Evolutionary conservation across 2,113 vertebrate species (phyloP), one percentile per base, ranked within the genome.

Genomic region (Trochalopteron elliotii): DNA sequence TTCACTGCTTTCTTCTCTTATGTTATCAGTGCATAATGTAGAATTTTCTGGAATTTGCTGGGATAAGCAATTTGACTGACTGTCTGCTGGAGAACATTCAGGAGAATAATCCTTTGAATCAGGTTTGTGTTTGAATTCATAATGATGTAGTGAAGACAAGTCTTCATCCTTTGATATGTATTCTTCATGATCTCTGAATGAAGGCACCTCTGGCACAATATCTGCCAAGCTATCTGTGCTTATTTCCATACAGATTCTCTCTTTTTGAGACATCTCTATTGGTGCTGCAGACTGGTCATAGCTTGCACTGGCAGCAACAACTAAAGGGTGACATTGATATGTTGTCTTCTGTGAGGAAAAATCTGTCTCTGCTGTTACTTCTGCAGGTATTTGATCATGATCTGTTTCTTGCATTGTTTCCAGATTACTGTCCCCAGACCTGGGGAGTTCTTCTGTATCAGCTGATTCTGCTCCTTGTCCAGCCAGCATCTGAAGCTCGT

Each of bases 181-280:
- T 28, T 92, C 92, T 42, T 95, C 78, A 22, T 50, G 50, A 50
- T 96, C 96, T 64, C 86, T 93, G 77, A 71, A 94, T 1, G 90
- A 96, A 25, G 97, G 93, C 69, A 90, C 92, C 45, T 97, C 97
- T 89, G 97, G 87, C 13, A 55, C 91, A n/a, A 96, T 57, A 83
- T 98, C 98, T 84, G 96, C 96, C 67, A 98, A 87, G 52, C 90
- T 98, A 64, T 98, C 98, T 67, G 93, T 97, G 90, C 97, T 98
- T 85, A 89, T 96, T 94, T 97, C 97, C 81, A 97, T 92, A 82
- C 89, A 97, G 84, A 94, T 79, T 17, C 72, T 93, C 40, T 98
- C 98, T 78, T 83, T 52, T 18, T 93, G 89, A 94, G 84, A 75
- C n/a, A 56, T 80, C 45, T 83, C 84, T 55, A 94, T 24, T 59